A percentile compares a stretch with the other conserved stretches of the same genome.
Conservation (phyloP, 1,140 invertebrate genomes). For the Atta texana region DNA sequence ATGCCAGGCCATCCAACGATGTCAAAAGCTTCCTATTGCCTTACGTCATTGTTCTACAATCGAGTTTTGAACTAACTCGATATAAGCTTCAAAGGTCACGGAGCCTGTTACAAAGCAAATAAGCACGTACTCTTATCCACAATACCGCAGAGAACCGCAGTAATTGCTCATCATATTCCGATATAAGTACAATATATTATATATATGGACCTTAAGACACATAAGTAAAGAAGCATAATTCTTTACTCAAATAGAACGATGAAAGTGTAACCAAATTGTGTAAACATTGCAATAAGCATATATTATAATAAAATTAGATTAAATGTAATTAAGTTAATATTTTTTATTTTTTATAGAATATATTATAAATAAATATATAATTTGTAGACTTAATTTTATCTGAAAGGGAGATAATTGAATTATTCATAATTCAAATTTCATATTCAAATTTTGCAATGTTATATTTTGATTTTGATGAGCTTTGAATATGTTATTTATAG, state of each 20-base stretch:
- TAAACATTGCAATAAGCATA: not conserved
- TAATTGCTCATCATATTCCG: constrained; percentile 33
- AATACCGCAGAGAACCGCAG: constrained; percentile 11
- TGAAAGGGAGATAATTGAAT: not conserved
- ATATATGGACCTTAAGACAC: not conserved
- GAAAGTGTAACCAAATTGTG: not conserved
- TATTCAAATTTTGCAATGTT: not conserved
- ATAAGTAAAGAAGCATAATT: constrained; percentile 2
- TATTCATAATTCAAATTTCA: not conserved
- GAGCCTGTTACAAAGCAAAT: constrained; percentile 33
- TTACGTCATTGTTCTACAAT: constrained; percentile 28
- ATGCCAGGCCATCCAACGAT: not conserved
- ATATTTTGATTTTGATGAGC: not conserved
- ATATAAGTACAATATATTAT: not conserved
- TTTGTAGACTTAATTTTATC: not conserved
- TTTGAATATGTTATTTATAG: too few species aligned
- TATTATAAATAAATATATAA: not conserved
- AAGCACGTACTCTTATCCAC: constrained; percentile 5
- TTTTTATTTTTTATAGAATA: not conserved
- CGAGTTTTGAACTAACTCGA: constrained; percentile 12
- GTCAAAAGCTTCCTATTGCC: constrained; percentile 24
- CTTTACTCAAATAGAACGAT: not conserved
- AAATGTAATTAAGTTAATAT: not conserved
- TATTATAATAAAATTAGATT: not conserved
- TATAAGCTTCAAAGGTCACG: constrained; percentile 34